These are phyloP conservation scores for Siderastrea siderea DNA, from an alignment of 92 coral and sea anemone species.

Conservation along the genomic window DNA sequence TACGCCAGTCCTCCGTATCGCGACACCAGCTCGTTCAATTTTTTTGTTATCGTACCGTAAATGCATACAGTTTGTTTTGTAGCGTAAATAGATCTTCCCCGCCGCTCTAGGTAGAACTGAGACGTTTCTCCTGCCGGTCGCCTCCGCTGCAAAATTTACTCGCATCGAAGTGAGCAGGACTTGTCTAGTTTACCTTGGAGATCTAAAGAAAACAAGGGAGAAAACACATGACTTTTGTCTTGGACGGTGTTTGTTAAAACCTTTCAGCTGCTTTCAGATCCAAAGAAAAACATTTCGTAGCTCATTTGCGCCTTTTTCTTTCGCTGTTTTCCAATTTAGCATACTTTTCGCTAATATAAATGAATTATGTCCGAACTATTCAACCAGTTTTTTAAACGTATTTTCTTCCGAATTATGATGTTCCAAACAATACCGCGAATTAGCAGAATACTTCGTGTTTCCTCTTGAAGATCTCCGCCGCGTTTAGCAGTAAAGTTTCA, in stretches of 20 bases:
- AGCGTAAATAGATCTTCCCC: background rate
- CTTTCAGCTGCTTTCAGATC: background rate
- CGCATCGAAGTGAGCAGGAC: background rate
- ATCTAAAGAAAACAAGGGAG: background rate
- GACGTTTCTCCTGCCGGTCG: background rate
- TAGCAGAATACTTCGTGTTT: background rate
- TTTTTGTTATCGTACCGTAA: background rate
- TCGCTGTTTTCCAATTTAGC: background rate
- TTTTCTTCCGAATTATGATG: background rate
- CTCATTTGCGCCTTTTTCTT: background rate
- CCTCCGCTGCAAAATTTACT: background rate
- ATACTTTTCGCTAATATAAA: background rate
- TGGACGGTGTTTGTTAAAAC: background rate
- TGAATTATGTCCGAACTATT: background rate
- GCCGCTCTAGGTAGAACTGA: background rate
- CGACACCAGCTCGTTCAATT: background rate
- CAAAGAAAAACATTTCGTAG: conserved; percentile 1
- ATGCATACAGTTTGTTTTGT: conserved; percentile 13
- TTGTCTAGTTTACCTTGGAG: background rate
- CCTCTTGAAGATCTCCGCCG: background rate
- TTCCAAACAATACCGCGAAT: conserved; percentile 9
- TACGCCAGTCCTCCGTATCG: background rate
- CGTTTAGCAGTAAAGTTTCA: conserved; percentile 2
- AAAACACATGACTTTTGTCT: background rate
- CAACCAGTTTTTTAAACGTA: background rate